Percentiles rank a stretch among this genome's conserved stretches.
These are phyloP conservation scores for Himalopsyche anomala DNA, from an alignment of 2,888 invertebrate species.

Conservation along the genomic window DNA sequence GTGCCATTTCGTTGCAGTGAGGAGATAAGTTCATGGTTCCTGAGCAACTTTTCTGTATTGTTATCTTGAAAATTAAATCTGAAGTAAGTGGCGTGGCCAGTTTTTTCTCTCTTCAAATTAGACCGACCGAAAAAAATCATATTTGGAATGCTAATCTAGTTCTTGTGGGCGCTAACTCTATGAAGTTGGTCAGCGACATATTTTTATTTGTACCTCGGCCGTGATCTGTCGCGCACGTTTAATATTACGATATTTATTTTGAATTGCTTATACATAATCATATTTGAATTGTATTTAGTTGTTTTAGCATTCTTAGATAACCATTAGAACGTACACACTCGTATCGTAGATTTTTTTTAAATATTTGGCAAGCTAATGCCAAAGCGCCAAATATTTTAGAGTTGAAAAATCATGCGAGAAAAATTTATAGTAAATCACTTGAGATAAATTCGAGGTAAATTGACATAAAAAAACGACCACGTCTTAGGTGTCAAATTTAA, in stretches of 20 bases:
- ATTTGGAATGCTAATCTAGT: conserved; percentile 34
- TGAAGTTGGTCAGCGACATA: conserved; percentile 7
- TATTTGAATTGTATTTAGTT: too few relatives aligned
- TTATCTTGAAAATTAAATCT: conserved; percentile 37
- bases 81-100: conserved; percentile 39
- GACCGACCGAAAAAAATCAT: conserved; percentile 21
- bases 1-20: conserved; percentile 33
- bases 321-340: too few relatives aligned
- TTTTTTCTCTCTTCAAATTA: conserved; percentile 33
- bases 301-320: too few relatives aligned
- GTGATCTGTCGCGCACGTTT: background rate
- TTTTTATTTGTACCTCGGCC: background rate
- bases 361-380: too few relatives aligned
- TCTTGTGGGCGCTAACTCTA: conserved; percentile 7
- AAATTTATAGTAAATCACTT: too few relatives aligned
- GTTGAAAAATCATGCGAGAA: too few relatives aligned
- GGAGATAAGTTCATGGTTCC: conserved; percentile 36
- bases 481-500: too few relatives aligned
- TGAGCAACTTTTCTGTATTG: conserved; percentile 37
- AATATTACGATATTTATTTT: background rate
- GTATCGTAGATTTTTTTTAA: too few relatives aligned
- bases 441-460: too few relatives aligned
- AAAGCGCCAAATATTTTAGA: too few relatives aligned
- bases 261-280: too few relatives aligned
- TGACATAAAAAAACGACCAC: too few relatives aligned